Conservation (phyloP, 2,113 vertebrate species). For the Ptyas mucosa region DNA sequence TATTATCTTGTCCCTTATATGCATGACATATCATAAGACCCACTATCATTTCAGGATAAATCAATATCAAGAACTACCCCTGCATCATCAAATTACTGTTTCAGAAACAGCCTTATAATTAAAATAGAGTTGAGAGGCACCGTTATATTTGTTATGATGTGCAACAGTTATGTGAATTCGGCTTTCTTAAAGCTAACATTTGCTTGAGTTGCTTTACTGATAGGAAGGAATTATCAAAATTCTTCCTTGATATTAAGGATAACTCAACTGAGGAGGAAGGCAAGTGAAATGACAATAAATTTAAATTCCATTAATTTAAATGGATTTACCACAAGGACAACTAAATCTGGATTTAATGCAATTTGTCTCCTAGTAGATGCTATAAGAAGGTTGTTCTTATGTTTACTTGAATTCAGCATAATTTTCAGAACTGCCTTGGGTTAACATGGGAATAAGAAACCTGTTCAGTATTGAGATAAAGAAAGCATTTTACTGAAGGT, state of each 20-base stretch:
- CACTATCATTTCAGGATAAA: neutral
- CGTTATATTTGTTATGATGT: neutral
- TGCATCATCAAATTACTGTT: neutral
- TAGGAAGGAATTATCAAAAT: neutral
- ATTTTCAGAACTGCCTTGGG: neutral
- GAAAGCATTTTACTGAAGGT: neutral
- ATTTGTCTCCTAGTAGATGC: neutral
- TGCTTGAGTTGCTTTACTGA: neutral
- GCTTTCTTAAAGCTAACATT: neutral
- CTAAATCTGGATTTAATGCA: neutral
- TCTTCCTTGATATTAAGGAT: neutral
- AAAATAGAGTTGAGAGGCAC: neutral
- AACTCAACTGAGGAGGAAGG: neutral
- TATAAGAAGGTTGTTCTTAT: neutral
- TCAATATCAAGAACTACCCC: slow-evolving; percentile 2
- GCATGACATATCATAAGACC: slow-evolving; percentile 10
- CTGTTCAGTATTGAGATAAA: neutral
- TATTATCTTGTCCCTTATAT: neutral
- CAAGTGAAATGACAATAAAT: neutral
- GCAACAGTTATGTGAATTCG: slow-evolving; percentile 4
- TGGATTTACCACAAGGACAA: neutral
- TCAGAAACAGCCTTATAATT: neutral
- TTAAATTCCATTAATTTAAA: neutral
- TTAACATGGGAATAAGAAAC: neutral
- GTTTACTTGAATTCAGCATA: neutral